Base-by-base conservation (phyloP, 2,888 invertebrate genomes). In the Gymnoscelis rufifasciata region DNA sequence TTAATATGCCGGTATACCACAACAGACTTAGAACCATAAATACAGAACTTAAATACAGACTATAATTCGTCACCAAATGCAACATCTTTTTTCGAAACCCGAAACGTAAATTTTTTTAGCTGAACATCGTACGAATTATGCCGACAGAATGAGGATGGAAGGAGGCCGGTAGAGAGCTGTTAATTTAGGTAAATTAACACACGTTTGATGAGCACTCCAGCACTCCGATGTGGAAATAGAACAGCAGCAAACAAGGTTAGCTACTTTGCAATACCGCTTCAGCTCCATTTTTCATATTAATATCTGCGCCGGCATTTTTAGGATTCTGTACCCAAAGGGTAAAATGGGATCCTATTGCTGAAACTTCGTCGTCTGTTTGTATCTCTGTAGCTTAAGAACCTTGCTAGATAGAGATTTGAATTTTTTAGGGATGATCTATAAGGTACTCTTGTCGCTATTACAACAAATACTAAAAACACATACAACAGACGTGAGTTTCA, bases 151-250 rank as follows among this genome's bases (percentile, higher is more conserved):
- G 38, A 30, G 52, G 47, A 51, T 47, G 39, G 15, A 39, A 33
- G 19, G 35, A 43, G 43, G 38, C 52, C 30, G 36, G 38, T 47
- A 27, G 49, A 48, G 53, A 56, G 47, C 47, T 65, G 66, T 54
- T 60, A 64, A 64, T 64, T 64, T 58, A 50, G 54, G 45, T 51
- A 52, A 55, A 58, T 58, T 58, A 58, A 46, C 57, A 46, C 41
- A 47, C 51, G 53, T 36, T 57, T 47, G 40, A 48, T 59, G 54
- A 61, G 56, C 55, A n/a, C n/a, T n/a, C n/a, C n/a, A 57, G 56
- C 54, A 53, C 55, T 47, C 19, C 28, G 39, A 29, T 35, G 52
- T 47, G 38, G 38, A 51, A 51, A 35, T 44, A 29, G 46, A 43
- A 46, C 49, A 54, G 19, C 7, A 24, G 6, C 5, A 13, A 15